Evolutionary conservation across 2,888 invertebrate species (phyloP), one percentile per base, ranked within the genome.

Genomic region (Diabrotica balteata): DNA sequence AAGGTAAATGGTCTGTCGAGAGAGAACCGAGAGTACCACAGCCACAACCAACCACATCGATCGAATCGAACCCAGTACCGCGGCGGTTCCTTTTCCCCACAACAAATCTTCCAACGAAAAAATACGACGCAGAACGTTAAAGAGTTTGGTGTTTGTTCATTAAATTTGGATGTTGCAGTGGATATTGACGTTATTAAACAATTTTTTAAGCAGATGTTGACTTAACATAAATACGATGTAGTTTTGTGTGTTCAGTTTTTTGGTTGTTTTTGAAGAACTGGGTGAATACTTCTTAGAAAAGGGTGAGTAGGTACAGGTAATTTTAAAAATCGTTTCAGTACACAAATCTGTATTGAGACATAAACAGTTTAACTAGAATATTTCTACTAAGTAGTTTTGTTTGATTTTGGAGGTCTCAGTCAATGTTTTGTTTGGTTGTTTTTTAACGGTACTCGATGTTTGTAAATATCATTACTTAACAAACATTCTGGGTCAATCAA

Each of bases 1-100:
- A 76, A 75, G 72, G 75, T 74, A 73, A 72, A 74, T 72, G 75
- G 70, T 72, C 73, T 59, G 43, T 59, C 55, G 55, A 55, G 55
- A 55, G 55, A 55, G 55, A 55, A 55, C 32, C 32, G 32, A 32
- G 32, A 32, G 32, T 32, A 32, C 32, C 32, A 32, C 32, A 32
- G 5, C 44, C 45, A 55, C 55, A 55, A 55, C 55, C 55, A 8
- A 11, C 42, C 45, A 9, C 44, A 55, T 55, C 55, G 47, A 47
- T 55, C 55, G 55, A 55, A 11, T 44, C 55, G 55, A 55, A 11
- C 43, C 55, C n/a, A 55, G 59, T 42, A 54, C 59, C 47, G 53
- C 52, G 66, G 54, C 67, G 66, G 54, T 68, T 63, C 53, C 47
- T 66, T 67, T 65, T 63, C 61, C 63, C 59, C 64, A 52, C 55